Base-by-base conservation (phyloP, 2,888 invertebrate species). In the Limnephilus marmoratus region DNA sequence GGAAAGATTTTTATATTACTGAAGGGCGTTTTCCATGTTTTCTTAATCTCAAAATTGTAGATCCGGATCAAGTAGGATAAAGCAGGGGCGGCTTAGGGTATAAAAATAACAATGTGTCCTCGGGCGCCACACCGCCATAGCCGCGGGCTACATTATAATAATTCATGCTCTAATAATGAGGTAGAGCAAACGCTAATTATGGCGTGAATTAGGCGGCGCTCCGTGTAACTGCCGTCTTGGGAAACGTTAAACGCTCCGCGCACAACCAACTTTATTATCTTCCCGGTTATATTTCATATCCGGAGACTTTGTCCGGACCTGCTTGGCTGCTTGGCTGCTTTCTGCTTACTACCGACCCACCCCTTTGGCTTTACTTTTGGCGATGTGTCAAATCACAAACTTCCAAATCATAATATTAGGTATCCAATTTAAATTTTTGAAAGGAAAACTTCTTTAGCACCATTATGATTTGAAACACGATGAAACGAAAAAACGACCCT, bases 61-160 rank as follows among this genome's bases (percentile, higher is more conserved):
- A 68, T 68, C 24, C 68, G n/a, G n/a, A 68, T 68, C 68, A 68
- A 68, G 7, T 68, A 7, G 68, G 68, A n/a, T n/a, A 68, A 68
- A 24, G 68, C 68, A 68, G 68, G 68, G 68, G 68, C 68, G 68
- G 68, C 68, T 68, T 68, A 68, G 24, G n/a, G n/a, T 5, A 9
- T 18, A 68, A 82, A 82, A 82, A 31, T 49, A 82, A 31, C 82
- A 82, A 31, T 82, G 31, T 82, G 82, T 18, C 82, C 34, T 31
- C 82, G 9, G 82, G 82, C 41, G 41, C 37, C 37, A 41, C 41
- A 41, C 41, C 85, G 85, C 41, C 85, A 5, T 68, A 94, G 94
- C 95, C 95, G 94, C 95, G 95, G 95, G 95, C 95, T 95, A 95
- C 95, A 95, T 96, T 95, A 96, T 94, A 95, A 96, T 96, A 95